Base-by-base conservation (phyloP, 2,797 vertebrate genomes). In the Peromyscus attwateri region DNA sequence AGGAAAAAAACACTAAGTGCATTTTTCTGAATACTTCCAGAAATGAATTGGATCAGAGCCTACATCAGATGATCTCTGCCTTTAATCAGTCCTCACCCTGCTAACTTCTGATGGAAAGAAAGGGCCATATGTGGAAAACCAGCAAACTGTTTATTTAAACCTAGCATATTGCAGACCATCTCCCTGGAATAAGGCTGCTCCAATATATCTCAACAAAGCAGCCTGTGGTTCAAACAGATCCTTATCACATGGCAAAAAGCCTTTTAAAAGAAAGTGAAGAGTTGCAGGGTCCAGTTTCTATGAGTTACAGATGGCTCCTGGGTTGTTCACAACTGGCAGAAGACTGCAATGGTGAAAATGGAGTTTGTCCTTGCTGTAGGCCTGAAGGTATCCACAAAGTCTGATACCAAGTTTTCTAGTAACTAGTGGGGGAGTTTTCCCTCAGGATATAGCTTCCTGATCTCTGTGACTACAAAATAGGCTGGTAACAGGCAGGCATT, bases 131-230 rank as follows among this genome's bases (percentile, higher is more conserved):
- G 27, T 31, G 11, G 64, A 66, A 66, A 31, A 66, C 12, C 13
- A 4, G 64, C 64, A 66, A 66, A 66, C 99, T 99, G 99, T 98
- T 99, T 99, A 98, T 99, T 99, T 98, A 99, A 99, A 98, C 99
- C 99, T 98, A 99, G 99, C 99, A 99, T 99, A 99, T 99, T 99
- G 99, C 99, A 99, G 98, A 99, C 99, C 99, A 99, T 99, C 98
- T 99, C 99, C 98, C 99, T 99, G 87, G 99, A 99, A 98, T 99
- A 99, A 29, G 99, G 99, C 96, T 99, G 99, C 96, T 99, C 99
- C 98, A 99, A 98, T 96, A 99, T 99, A 99, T 98, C 99, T 99
- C 98, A 99, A 99, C 97, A 99, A 98, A 95, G 99, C 99, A 34
- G 99, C 99, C 99, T 99, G 99, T 1, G 99, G 99, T 98, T 99